Percentiles rank a stretch among this genome's conserved stretches.
Conservation (phyloP, 2,888 invertebrate species). For the Rhyacophila evoluta region DNA sequence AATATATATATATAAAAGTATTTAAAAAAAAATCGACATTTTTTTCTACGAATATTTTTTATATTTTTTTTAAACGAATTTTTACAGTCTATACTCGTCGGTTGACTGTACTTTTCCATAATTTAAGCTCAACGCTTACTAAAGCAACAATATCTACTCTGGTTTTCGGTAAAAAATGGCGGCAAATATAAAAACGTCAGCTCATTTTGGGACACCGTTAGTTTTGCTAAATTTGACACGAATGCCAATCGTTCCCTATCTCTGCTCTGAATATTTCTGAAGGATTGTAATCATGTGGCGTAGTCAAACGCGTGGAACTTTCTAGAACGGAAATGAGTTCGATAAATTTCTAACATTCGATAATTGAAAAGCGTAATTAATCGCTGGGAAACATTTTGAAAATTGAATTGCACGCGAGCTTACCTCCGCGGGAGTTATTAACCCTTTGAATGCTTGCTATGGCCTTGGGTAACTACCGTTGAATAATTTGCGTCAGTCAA, state of each 20-base stretch:
- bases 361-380: conserved; percentile 24
- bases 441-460: background rate
- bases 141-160: too few relatives aligned
- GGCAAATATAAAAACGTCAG: too few relatives aligned
- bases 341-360: conserved; percentile 24
- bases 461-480: background rate
- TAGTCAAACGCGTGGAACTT: conserved; percentile 17
- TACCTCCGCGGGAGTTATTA: conserved; percentile 21
- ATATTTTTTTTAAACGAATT: too few relatives aligned
- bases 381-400: conserved; percentile 14
- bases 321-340: conserved; percentile 24
- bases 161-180: too few relatives aligned
- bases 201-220: too few relatives aligned
- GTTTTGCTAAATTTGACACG: background rate
- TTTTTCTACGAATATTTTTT: too few relatives aligned
- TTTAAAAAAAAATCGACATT: too few relatives aligned
- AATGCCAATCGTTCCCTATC: background rate
- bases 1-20: too few relatives aligned
- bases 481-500: too few relatives aligned
- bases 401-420: conserved; percentile 11
- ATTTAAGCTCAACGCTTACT: too few relatives aligned
- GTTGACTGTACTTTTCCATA: too few relatives aligned
- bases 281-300: conserved; percentile 14
- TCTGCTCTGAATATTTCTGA: background rate
- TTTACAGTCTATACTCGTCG: too few relatives aligned